These are phyloP conservation scores for Brachionus asplanchnoidis DNA, from an alignment of 1,140 invertebrate species.

Conservation along the genomic window DNA sequence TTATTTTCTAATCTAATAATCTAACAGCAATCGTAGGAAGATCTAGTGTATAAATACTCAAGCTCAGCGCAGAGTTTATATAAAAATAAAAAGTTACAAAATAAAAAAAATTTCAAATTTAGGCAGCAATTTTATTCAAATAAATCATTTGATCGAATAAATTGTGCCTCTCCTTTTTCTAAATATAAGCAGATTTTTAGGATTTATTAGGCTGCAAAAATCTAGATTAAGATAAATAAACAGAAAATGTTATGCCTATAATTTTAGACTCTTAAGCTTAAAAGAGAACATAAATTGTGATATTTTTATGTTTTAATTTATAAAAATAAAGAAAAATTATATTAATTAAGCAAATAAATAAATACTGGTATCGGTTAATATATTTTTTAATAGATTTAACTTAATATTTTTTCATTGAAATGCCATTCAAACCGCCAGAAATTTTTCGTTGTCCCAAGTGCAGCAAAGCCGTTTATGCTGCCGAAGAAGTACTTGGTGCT, in stretches of 20 bases:
- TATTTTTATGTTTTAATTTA: neutral
- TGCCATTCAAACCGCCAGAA: conserved; percentile 42
- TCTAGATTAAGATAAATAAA: neutral
- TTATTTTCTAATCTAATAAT: neutral
- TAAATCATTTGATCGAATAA: neutral
- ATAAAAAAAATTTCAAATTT: neutral
- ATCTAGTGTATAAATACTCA: neutral
- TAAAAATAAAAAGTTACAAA: neutral
- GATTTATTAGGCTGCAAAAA: neutral
- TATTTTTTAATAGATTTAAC: neutral
- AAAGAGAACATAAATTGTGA: neutral
- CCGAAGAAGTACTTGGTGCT: conserved; percentile 91
- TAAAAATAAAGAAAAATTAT: neutral
- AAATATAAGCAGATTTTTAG: neutral
- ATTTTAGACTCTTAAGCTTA: neutral
- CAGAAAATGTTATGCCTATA: neutral
- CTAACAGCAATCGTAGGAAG: neutral
- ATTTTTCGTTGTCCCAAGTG: conserved; percentile 78
- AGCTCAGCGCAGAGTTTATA: neutral
- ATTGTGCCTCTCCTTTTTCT: neutral
- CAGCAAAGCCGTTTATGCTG: conserved; percentile 94
- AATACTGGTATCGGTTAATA: neutral
- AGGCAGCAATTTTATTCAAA: neutral
- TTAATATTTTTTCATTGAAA: neutral
- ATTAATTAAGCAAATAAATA: neutral